phyloP scores from a whole-genome alignment of 1,140 invertebrate genomes.

The Drosophila littoralis region DNA sequence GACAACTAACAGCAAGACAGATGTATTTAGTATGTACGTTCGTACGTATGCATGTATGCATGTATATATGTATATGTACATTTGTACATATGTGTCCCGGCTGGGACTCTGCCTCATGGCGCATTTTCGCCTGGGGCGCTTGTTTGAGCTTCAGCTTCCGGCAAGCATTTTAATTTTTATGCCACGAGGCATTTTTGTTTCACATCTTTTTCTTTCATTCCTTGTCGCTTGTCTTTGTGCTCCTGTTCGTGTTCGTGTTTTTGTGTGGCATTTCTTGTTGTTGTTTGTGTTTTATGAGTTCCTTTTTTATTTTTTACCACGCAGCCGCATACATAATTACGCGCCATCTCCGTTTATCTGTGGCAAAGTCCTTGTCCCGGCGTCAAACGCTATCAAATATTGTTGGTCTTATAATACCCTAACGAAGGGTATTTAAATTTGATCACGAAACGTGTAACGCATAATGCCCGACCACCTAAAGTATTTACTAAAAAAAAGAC shows the following conservation, averaged over 20 bases:
- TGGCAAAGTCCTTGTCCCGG: constrained; percentile 41
- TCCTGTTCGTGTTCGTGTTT: constrained; percentile 38
- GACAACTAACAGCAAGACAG: constrained; percentile 70
- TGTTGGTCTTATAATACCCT: constrained; percentile 1
- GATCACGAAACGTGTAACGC: no score
- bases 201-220: constrained; percentile 26
- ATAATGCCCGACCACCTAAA: no score
- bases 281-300: constrained; percentile 27
- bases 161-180: constrained; percentile 82
- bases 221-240: background rate
- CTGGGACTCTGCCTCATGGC: constrained; percentile 30
- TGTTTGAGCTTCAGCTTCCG: constrained; percentile 81
- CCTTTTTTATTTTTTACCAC: constrained; percentile 34
- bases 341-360: constrained; percentile 57
- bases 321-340: constrained; percentile 75
- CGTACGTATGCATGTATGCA: background rate
- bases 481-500: no score
- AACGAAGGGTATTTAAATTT: background rate
- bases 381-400: constrained; percentile 36
- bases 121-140: constrained; percentile 74
- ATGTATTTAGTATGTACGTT: constrained; percentile 15
- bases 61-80: background rate
- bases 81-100: background rate
- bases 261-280: constrained; percentile 45
- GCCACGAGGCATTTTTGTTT: constrained; percentile 66